phyloP scores from a whole-genome alignment of 2,797 vertebrate genomes.

The Smutsia gigantea region DNA sequence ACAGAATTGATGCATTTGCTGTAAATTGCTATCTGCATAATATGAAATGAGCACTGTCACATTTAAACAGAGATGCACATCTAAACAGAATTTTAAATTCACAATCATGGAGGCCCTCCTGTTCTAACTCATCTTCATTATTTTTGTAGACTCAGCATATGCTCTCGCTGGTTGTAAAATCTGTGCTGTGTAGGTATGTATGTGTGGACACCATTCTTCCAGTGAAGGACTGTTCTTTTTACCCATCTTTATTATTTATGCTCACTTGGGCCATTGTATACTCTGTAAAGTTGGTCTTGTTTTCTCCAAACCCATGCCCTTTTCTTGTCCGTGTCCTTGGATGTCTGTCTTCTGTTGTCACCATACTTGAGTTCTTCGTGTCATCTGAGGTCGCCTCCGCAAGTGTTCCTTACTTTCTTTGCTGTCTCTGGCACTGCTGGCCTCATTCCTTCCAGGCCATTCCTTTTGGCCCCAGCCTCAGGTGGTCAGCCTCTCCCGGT shows the following conservation, averaged over 20 bases:
- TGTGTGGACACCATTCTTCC: background rate
- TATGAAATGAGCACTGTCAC: background rate
- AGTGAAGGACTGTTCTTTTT: background rate
- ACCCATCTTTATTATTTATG: background rate
- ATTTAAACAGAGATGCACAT: background rate
- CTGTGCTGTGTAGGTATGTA: background rate
- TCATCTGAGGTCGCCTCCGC: background rate
- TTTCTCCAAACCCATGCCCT: background rate
- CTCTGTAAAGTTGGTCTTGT: background rate
- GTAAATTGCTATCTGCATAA: background rate
- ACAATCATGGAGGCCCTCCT: background rate
- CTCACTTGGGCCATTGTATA: background rate
- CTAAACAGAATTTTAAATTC: background rate
- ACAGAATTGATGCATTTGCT: background rate
- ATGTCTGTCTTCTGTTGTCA: background rate
- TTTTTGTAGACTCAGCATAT: background rate
- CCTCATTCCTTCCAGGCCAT: background rate
- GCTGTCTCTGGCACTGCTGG: background rate
- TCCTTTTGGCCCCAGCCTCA: background rate
- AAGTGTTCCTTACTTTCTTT: background rate
- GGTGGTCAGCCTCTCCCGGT: background rate
- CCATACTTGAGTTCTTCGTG: background rate
- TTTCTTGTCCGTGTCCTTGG: background rate
- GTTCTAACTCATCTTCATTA: background rate
- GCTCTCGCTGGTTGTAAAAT: background rate